Conservation (phyloP, 2,113 vertebrate genomes). For the Podocnemis expansa region DNA sequence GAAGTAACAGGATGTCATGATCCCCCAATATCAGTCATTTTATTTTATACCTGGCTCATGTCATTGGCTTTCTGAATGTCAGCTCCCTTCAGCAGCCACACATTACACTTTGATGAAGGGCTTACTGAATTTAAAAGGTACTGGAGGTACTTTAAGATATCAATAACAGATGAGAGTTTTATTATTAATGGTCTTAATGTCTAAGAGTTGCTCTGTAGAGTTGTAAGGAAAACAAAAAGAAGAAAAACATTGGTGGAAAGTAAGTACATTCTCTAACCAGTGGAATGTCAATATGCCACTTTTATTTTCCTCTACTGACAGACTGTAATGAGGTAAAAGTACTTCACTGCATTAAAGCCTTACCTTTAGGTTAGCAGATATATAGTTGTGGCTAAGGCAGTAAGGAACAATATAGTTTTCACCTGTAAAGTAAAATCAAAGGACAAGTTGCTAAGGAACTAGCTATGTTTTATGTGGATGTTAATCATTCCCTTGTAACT, state of each 20-base stretch:
- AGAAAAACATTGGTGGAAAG: not conserved
- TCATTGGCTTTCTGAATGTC: not conserved
- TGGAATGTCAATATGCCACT: conserved; percentile 3
- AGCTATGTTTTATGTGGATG: not conserved
- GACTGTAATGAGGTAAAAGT: conserved; percentile 19
- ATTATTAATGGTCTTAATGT: conserved; percentile 14
- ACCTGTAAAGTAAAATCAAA: not conserved
- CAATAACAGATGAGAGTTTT: conserved; percentile 14
- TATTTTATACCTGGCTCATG: not conserved
- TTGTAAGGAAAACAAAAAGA: conserved; percentile 22
- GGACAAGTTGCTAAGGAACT: not conserved
- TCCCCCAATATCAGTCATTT: not conserved
- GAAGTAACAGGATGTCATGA: not conserved
- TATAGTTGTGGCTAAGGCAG: not conserved
- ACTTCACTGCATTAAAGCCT: not conserved
- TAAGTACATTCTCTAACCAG: conserved; percentile 31
- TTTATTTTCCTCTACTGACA: conserved; percentile 56
- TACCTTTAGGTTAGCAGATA: conserved; percentile 2
- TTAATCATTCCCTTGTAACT: not conserved
- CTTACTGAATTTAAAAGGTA: not conserved
- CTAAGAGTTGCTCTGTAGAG: not conserved
- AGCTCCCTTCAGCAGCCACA: not conserved
- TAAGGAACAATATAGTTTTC: conserved; percentile 8
- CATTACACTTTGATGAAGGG: not conserved
- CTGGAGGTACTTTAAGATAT: conserved; percentile 15